Evolutionary conservation across 2,113 vertebrate genomes (phyloP), one percentile per base, ranked within the genome.

Genomic region (Ophiodon elongatus): DNA sequence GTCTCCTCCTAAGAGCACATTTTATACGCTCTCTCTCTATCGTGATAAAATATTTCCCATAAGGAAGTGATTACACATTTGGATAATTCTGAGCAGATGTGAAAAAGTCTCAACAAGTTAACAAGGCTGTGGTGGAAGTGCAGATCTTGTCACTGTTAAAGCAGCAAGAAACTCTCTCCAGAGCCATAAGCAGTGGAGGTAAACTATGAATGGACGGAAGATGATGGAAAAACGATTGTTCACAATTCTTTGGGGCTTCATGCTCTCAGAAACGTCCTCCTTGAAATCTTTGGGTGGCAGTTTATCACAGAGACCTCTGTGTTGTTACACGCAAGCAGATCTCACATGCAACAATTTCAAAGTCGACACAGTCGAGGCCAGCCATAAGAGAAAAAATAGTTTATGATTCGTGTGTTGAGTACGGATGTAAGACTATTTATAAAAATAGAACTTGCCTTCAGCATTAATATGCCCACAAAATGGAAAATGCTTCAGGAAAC

Each of bases 41-140:
- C 75, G 10, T 82, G 86, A 93, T 94, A 63, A 92, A 94, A 94
- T 93, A 86, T 95, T 92, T 93, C 86, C 90, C 89, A 91, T 72
- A 79, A 93, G 94, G 90, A 94, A 92, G 90, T 90, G 92, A 94
- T 94, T 94, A 93, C 91, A 94, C 79, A 87, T 91, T 88, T 70
- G 83, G 83, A 87, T 94, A 91, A 95, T 89, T 92, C 91, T 83
- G 73, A 93, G 90, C 94, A 95, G 94, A 95, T 95, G 93, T 94
- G 91, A 90, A 90, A 93, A 91, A 84, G 93, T 90, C 89, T 93
- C 88, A 81, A 88, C 90, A 89, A 84, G 92, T 90, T 94, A 94
- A 92, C 89, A 89, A 91, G 92, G 54, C 81, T 84, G 73, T 63
- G 79, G 81, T 64, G 87, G 89, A 92, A 85, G 82, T 62, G 86